Evolutionary conservation across 2,113 vertebrate species (phyloP), one percentile per base, ranked within the genome.

Genomic region (Bucco capensis): DNA sequence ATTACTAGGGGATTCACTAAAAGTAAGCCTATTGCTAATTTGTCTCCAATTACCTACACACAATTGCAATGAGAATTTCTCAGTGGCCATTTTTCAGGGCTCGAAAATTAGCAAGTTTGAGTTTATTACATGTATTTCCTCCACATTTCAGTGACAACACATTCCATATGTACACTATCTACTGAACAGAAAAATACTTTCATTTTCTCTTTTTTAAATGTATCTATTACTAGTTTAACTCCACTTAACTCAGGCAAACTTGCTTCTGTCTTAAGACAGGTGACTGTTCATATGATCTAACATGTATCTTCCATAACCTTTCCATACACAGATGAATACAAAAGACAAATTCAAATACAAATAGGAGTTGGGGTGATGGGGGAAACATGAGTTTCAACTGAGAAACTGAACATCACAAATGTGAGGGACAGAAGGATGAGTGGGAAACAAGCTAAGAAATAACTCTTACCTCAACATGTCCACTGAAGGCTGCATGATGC

Each of bases 401-500:
- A 65, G 61, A 67, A 89, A 81, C 8, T 38, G 72, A 96, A 77
- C 53, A 54, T 47, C 72, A 57, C 38, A 86, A 85, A 16, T 8
- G 16, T 13, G 38, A 53, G 12, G 27, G 14, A n/a, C 10, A 50
- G 33, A 67, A 71, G 1, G 10, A 42, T 0, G 1, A 49, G 14
- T 15, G 19, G 15, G 49, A 84, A 78, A 47, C 19, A 74, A 89
- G 19, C 54, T 56, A 79, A 75, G 42, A 60, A 19, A 21, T 9
- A 83, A 47, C 70, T 88, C 95, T 60, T 95, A 99, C 99, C 99
- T 99, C 99, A 61, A 98, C 97, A 9, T 99, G 99, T 37, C 99
- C 99, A 51, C 98, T 99, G 98, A 99, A 99, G 95, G 99, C 98
- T 75, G 99, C 99, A 86, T 99, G 99, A 95, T 99, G 99, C 90